Evolutionary conservation across 2,888 invertebrate species (phyloP), one percentile per base, ranked within the genome.

Genomic region (Drymonia ruficornis): DNA sequence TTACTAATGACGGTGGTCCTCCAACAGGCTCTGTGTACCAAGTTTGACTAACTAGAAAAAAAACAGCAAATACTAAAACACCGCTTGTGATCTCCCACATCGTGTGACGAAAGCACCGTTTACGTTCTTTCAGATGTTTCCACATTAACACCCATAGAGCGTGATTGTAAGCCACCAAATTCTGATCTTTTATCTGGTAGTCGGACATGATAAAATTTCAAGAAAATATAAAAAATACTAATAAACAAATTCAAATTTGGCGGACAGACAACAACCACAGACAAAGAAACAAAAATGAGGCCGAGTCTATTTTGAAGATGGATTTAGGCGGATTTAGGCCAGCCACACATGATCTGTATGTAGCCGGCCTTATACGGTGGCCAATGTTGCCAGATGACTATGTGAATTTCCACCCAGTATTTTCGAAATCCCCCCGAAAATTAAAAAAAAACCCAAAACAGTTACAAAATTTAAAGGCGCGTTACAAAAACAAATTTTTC

Each of bases 121-220:
- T 2, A 13, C 51, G 53, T 31, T 40, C 19, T 18, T 29, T 53
- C 16, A 8, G 6, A 38, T 50, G 54, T 23, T 55, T 69, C 59
- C 62, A 61, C 48, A 65, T 1, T 49, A 66, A 53, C 54, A 55
- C 62, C 1, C 19, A 9, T 44, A 68, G 23, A 15, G 55, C n/a
- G 11, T 19, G 31, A 31, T 45, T 12, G 28, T 28, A 44, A 23
- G 23, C 23, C 8, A 19, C 44, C 42, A 31, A 31, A 2, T 7
- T 18, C 18, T 16, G 18, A 8, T 9, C 2, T 9, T 12, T 31
- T 31, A 18, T 43, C 13, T 43, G 13, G 2, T 42, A 3, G 9
- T 42, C 42, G 3, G 18, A 16, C 23, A 23, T 23, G 7, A 23
- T 23, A 4, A 23, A 23, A 23, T 23, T 23, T 6, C 23, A 23